A percentile compares a stretch with the other conserved stretches of the same genome.
phyloP scores from a whole-genome alignment of 2,113 vertebrate genomes.

The Hemibates koningsi region DNA sequence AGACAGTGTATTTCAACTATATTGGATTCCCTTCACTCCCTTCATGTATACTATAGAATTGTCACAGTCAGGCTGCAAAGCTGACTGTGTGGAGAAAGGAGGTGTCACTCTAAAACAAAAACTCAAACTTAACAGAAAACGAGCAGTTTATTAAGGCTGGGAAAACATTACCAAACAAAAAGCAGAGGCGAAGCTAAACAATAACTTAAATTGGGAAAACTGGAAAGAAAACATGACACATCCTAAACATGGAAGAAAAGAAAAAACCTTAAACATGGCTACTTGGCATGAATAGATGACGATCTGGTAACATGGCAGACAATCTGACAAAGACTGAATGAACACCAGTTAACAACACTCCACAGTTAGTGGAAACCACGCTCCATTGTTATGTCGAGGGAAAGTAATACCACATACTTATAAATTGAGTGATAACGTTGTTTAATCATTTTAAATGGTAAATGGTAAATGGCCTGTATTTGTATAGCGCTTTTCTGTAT shows the following conservation, averaged over 20 bases:
- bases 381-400: not conserved
- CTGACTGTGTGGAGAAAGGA: not conserved
- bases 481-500: too few relatives aligned
- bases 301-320: not conserved
- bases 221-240: not conserved
- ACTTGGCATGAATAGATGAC: not conserved
- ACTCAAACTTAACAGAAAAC: not conserved
- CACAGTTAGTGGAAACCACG: not conserved
- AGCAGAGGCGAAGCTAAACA: not conserved
- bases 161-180: not conserved
- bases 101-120: not conserved
- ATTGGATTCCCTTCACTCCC: not conserved
- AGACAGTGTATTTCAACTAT: not conserved
- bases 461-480: too few relatives aligned
- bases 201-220: not conserved
- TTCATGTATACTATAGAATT: not conserved
- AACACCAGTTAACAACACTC: not conserved
- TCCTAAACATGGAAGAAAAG: not conserved
- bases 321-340: not conserved
- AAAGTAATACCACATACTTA: not conserved
- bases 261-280: not conserved
- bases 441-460: not conserved
- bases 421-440: not conserved
- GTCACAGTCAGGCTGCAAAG: not conserved
- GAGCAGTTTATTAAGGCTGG: not conserved